Percentiles rank a stretch among this genome's conserved stretches.
Evolutionary conservation across 2,888 invertebrate genomes (phyloP).

Genomic region (Drosophila prostipennis): DNA sequence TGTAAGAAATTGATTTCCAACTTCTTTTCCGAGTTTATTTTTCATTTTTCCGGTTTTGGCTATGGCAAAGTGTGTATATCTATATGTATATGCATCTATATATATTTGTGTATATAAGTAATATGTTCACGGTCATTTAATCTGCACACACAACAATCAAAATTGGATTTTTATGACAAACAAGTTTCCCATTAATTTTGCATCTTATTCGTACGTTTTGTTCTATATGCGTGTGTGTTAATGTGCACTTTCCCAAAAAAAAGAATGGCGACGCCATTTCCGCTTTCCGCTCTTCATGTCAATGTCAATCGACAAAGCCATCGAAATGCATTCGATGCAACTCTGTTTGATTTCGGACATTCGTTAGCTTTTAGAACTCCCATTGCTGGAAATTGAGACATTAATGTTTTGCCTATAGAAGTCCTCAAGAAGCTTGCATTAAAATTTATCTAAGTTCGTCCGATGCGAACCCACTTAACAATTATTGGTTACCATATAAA

Average conservation of each 20-base stretch:
- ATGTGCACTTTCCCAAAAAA: constrained; percentile 29
- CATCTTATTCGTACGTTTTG: constrained; percentile 18
- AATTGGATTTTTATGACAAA: constrained; percentile 28
- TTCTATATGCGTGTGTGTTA: constrained; percentile 14
- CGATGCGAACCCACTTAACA: constrained; percentile 30
- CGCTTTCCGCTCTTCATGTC: neutral
- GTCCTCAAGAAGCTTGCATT: constrained; percentile 21
- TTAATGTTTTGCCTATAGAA: neutral
- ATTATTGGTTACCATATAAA: constrained; percentile 32
- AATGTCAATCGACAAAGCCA: constrained; percentile 2
- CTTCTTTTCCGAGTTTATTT: constrained; percentile 20
- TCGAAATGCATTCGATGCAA: neutral
- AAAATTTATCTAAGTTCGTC: constrained; percentile 41
- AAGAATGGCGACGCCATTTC: constrained; percentile 8
- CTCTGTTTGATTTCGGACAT: neutral
- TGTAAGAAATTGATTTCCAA: constrained; percentile 23
- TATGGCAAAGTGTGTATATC: constrained; percentile 30
- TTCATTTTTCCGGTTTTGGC: constrained; percentile 22
- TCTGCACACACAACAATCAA: constrained; percentile 39
- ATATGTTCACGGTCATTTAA: constrained; percentile 29
- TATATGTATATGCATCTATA: constrained; percentile 21
- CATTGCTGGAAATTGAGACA: too few relatives aligned
- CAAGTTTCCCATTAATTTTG: constrained; percentile 27
- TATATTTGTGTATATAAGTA: constrained; percentile 24
- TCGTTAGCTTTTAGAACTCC: too few relatives aligned